Percentiles rank a stretch among this genome's conserved stretches.
phyloP scores from a whole-genome alignment of 1,140 invertebrate species.

The Nebria ingens region DNA sequence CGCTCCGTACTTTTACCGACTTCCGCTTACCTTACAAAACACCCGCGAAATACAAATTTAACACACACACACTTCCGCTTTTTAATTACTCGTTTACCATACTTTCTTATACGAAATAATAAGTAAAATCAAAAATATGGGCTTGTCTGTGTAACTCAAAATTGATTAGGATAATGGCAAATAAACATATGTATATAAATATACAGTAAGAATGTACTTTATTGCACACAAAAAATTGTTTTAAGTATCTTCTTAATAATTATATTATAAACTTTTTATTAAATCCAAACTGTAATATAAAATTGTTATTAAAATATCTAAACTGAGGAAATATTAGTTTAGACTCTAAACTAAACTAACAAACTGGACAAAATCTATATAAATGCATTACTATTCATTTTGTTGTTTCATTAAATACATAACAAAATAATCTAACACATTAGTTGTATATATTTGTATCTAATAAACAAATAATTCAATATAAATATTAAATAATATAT shows the following conservation, averaged over 20 bases:
- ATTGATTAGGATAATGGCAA: neutral
- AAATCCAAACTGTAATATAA: constrained; percentile 7
- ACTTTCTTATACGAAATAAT: too few species aligned
- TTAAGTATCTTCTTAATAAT: constrained; percentile 6
- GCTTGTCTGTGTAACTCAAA: neutral
- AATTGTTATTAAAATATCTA: constrained; percentile 8
- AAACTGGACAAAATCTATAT: neutral
- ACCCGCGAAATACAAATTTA: neutral
- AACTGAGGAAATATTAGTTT: neutral
- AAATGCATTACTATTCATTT: neutral
- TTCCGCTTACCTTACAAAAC: neutral
- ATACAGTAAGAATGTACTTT: constrained; percentile 5
- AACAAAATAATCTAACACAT: neutral
- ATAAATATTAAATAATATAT: neutral
- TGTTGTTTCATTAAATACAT: neutral
- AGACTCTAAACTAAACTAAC: neutral
- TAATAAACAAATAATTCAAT: neutral
- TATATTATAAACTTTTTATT: constrained; percentile 8
- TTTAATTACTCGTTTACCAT: too few species aligned
- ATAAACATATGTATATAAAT: neutral
- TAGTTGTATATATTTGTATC: neutral
- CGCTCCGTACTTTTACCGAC: neutral
- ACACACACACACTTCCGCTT: neutral
- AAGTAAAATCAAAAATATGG: neutral
- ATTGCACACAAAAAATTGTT: neutral